These are phyloP conservation scores for Drosophila seclusa DNA, from an alignment of 2,888 invertebrate species.

Conservation along the genomic window DNA sequence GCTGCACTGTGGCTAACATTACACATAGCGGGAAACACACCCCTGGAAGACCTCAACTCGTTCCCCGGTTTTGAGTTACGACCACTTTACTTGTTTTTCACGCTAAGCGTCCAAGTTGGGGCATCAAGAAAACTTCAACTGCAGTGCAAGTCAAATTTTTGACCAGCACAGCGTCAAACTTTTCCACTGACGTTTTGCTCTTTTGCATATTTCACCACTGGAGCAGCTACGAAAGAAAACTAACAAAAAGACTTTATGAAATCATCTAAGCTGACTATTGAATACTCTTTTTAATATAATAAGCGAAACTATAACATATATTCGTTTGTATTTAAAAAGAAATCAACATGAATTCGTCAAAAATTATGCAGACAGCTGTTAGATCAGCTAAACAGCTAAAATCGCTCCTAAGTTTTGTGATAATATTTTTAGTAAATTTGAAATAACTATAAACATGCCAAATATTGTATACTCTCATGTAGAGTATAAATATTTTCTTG, in stretches of 20 bases:
- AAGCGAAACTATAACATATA: not conserved
- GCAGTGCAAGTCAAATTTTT: constrained; percentile 75
- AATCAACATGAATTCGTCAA: too few relatives aligned
- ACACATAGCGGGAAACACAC: constrained; percentile 20
- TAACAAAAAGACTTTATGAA: constrained; percentile 23
- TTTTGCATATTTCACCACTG: constrained; percentile 76
- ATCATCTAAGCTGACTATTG: not conserved
- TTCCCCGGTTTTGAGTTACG: constrained; percentile 10
- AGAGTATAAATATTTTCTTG: constrained; percentile 32
- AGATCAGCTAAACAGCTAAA: not conserved
- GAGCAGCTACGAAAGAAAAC: constrained; percentile 53
- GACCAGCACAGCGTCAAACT: constrained; percentile 76
- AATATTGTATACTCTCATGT: fast-evolving
- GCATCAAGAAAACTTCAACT: constrained; percentile 80
- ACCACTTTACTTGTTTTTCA: constrained; percentile 77
- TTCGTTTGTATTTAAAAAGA: not conserved
- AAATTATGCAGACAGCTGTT: not conserved
- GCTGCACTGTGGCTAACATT: constrained; percentile 43
- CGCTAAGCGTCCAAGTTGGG: constrained; percentile 69
- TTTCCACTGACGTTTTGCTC: constrained; percentile 73
- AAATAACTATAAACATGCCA: not conserved
- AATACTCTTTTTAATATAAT: constrained; percentile 18
- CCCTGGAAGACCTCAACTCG: not conserved
- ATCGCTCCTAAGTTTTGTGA: not conserved
- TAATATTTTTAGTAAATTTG: not conserved